These are phyloP conservation scores for Phalacrocorax brasilianus DNA, from an alignment of 2,113 vertebrate genomes.

Conservation along the genomic window DNA sequence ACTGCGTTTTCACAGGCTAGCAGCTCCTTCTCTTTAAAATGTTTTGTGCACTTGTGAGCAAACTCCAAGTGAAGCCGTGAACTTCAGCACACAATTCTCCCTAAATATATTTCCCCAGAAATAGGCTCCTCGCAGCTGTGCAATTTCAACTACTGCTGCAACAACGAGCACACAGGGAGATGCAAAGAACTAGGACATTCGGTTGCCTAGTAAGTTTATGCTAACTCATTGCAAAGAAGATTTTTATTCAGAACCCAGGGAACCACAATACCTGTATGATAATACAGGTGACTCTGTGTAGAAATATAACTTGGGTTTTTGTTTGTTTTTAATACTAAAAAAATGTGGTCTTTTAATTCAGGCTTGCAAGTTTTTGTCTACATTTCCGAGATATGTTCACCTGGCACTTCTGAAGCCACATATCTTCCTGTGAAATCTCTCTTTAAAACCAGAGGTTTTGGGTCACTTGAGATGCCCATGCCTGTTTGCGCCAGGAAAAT, in stretches of 20 bases:
- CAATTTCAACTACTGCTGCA: not conserved
- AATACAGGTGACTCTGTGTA: slow-evolving; percentile 21
- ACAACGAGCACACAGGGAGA: fast-evolving
- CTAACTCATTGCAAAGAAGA: not conserved
- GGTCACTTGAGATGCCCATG: not conserved
- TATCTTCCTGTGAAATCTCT: not conserved
- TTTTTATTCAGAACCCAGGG: not conserved
- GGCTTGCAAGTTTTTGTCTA: not conserved
- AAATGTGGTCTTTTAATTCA: not conserved
- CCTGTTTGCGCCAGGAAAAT: not conserved
- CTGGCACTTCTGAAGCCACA: not conserved
- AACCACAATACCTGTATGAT: not conserved
- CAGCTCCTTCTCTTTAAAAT: not conserved
- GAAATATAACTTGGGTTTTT: not conserved
- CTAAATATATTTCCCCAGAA: not conserved
- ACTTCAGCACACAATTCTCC: not conserved
- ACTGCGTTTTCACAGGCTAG: not conserved
- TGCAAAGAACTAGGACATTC: not conserved
- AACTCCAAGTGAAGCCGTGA: not conserved
- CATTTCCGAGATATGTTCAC: not conserved
- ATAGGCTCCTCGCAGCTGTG: not conserved
- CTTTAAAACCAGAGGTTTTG: not conserved
- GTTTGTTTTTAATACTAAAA: not conserved
- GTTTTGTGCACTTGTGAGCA: not conserved
- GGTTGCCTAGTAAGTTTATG: not conserved